phyloP scores from a whole-genome alignment of 2,888 invertebrate genomes.

The Cephus pulcher region DNA sequence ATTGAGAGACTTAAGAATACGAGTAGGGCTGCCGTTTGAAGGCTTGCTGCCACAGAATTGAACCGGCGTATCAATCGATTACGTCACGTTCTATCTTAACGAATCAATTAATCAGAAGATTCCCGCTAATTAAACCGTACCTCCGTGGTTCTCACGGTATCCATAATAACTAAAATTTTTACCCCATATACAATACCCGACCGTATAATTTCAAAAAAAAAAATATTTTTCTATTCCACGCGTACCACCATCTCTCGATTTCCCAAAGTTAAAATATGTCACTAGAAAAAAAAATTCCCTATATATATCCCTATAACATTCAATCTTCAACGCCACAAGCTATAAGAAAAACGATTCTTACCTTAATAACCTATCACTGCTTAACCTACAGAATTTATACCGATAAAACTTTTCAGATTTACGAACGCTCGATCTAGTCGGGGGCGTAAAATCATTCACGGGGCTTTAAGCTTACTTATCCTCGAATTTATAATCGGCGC shows the following conservation, averaged over 20 bases:
- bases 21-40: background rate
- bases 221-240: background rate
- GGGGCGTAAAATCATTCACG: background rate
- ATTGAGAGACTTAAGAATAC: background rate
- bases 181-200: background rate
- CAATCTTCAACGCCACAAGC: background rate
- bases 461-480: background rate
- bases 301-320: background rate
- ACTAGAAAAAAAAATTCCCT: background rate
- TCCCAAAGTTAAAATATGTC: background rate
- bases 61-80: conserved; percentile 20
- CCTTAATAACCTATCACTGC: background rate
- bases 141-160: conserved; percentile 18
- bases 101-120: conserved; percentile 23
- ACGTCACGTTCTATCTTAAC: conserved; percentile 23
- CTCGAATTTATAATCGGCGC: conserved; percentile 5
- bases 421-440: background rate
- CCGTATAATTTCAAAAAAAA: background rate
- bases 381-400: background rate
- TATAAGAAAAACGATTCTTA: background rate
- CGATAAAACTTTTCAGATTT: background rate
- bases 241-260: background rate
- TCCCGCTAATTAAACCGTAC: conserved; percentile 20
- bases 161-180: background rate
- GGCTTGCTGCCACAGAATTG: conserved; percentile 15